Conservation (phyloP, 2,888 invertebrate genomes). For the Phlogophora meticulosa region DNA sequence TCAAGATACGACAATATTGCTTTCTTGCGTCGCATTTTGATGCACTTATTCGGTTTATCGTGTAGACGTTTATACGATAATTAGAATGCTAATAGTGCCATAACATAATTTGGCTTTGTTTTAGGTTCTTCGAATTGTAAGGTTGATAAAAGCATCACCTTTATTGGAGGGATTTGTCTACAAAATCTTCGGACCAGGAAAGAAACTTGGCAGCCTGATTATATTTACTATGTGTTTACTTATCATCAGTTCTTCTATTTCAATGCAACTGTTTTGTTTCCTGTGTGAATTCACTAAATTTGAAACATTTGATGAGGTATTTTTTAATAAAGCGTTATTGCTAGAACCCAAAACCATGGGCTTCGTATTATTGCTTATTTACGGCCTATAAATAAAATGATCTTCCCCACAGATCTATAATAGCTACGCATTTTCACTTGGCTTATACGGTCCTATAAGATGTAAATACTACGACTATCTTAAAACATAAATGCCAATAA, state of each 20-base stretch:
- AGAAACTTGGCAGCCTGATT: conserved; percentile 99
- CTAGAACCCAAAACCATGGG: neutral
- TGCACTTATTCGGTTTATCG: neutral
- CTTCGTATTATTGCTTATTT: neutral
- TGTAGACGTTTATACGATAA: neutral
- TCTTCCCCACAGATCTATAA: neutral
- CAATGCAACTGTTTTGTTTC: conserved; percentile 99
- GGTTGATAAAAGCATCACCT: conserved; percentile 99
- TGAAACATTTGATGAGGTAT: conserved; percentile 98
- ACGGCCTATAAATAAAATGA: neutral
- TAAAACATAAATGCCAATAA: too few species aligned
- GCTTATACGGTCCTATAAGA: neutral
- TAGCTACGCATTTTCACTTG: neutral
- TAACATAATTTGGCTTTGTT: conserved; percentile 54
- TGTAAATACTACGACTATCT: too few species aligned
- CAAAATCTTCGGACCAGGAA: conserved; percentile 98
- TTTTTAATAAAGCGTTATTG: conserved; percentile 40
- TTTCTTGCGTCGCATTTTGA: too few species aligned
- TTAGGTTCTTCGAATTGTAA: conserved; percentile 97
- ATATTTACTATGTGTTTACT: conserved; percentile 99
- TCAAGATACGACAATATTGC: too few species aligned
- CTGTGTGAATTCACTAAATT: conserved; percentile 98
- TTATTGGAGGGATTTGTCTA: conserved; percentile 99
- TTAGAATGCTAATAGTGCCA: neutral
- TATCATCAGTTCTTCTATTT: conserved; percentile 99